Evolutionary conservation across 2,888 invertebrate species (phyloP).

Genomic region (Nephrotoma guestfalica): DNA sequence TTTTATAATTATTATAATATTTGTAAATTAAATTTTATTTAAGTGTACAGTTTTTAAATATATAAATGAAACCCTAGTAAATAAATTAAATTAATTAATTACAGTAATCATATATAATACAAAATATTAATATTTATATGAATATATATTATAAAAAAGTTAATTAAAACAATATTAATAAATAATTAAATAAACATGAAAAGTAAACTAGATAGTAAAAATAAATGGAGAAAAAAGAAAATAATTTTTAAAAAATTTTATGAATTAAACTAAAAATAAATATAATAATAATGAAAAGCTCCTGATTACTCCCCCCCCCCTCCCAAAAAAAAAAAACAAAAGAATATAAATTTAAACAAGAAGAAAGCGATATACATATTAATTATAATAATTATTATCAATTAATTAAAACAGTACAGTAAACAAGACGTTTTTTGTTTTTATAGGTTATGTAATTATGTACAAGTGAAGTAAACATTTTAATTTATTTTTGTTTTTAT

Average conservation of each 20-base stretch:
- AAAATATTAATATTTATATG: background rate
- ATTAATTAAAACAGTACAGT: background rate
- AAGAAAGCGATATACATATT: background rate
- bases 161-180: background rate
- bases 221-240: background rate
- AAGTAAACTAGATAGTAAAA: background rate
- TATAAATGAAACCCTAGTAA: background rate
- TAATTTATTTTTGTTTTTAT: background rate
- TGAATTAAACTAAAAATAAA: background rate
- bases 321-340: background rate
- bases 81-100: background rate
- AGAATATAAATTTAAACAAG: background rate
- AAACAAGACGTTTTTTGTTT: background rate
- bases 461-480: background rate
- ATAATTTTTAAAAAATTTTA: background rate
- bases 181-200: background rate
- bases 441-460: background rate
- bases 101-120: background rate
- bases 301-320: background rate
- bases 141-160: background rate
- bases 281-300: background rate
- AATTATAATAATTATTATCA: background rate
- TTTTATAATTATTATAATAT: background rate
- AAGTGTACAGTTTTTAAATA: background rate
- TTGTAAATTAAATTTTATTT: background rate